These are phyloP conservation scores for Asarcornis scutulata DNA, from an alignment of 2,113 vertebrate species.

Conservation along the genomic window DNA sequence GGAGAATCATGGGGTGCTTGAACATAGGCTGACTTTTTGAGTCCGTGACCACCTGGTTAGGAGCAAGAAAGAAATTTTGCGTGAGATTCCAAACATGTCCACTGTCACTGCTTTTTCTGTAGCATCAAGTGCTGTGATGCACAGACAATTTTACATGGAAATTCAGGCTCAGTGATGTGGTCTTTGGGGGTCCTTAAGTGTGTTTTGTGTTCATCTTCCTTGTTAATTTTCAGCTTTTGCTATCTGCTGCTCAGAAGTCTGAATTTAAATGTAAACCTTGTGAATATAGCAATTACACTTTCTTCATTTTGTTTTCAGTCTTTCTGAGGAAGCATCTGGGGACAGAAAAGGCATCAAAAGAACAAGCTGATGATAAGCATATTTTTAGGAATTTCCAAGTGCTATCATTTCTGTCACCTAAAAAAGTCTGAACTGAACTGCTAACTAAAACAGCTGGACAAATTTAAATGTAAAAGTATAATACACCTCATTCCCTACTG, in stretches of 20 bases:
- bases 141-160: not conserved
- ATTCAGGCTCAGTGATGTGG: not conserved
- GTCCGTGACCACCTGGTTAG: not conserved
- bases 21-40: not conserved
- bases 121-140: not conserved
- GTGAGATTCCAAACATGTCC: not conserved
- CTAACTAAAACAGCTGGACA: not conserved
- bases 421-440: not conserved
- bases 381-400: not conserved
- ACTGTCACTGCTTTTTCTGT: not conserved
- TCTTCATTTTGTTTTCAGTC: not conserved
- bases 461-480: not conserved
- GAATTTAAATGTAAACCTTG: not conserved
- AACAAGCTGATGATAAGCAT: not conserved
- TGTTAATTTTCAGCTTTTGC: not conserved
- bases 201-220: not conserved
- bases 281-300: not conserved
- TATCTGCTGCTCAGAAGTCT: not conserved
- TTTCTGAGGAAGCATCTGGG: not conserved
- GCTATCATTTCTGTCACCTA: not conserved
- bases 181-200: not conserved
- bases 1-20: not conserved
- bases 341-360: not conserved
- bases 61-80: not conserved
- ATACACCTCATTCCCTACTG: not conserved